Evolutionary conservation across 2,888 invertebrate species (phyloP), one percentile per base, ranked within the genome.

Genomic region (Synanthedon formicaeformis): DNA sequence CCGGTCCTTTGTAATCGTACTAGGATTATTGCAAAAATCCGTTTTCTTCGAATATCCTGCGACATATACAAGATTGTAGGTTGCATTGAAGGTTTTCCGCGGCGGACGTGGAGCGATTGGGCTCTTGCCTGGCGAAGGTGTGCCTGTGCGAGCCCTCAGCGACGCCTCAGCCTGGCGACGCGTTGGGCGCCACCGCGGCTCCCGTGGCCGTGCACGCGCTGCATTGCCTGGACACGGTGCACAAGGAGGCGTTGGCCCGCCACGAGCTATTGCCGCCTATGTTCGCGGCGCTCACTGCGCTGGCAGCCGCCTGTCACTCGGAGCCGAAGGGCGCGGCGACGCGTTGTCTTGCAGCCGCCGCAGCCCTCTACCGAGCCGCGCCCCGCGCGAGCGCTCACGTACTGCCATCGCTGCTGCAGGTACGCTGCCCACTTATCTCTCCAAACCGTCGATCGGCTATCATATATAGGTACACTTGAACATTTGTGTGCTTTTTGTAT

Each of bases 211-310:
- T 93, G 51, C 96, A 97, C 71, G 91, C 94, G 45, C 90, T 94
- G 63, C 95, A 96, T 69, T 93, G 96, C 56, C 92, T 98, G 77
- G 96, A 97, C 60, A 90, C 94, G 27, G 89, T 98, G 52, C 95
- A 96, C 69, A 95, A 96, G 89, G 87, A 88, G 54, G 86, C 87
- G 1, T 59, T 87, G 0, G 54, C 64, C 0, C 79, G 88, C 0
- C 80, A 77, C 68, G 78, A 73, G 62, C 65, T 88, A 40, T 73
- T 88, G 4, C 67, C 77, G 1, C 63, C 76, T 2, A 69, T 83
- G 70, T 87, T 86, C 71, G 50, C 53, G 0, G 81, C 84, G 40
- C 75, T 87, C 52, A 74, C 78, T 48, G 55, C 64, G 0, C 73
- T 86, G 16, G 75, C 75, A 50, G 64, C 55, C 11, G 64, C 74